Percentiles rank a stretch among this genome's conserved stretches.
phyloP scores from a whole-genome alignment of 1,140 invertebrate species.

The Mercenaria mercenaria region DNA sequence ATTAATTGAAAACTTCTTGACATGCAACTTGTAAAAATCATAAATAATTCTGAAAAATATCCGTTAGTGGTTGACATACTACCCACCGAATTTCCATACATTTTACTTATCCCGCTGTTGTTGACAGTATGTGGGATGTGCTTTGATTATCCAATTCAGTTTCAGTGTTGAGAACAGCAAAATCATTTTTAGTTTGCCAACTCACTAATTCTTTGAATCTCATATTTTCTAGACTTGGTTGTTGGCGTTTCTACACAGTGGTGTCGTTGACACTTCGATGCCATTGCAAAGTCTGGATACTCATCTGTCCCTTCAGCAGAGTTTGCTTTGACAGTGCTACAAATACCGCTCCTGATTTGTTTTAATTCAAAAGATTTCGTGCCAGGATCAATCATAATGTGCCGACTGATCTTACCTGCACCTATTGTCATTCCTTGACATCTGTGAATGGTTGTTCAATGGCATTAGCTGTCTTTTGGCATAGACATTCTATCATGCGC shows the following conservation, averaged over 20 bases:
- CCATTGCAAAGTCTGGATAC: conserved; percentile 53
- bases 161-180: no score
- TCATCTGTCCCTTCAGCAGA: no score
- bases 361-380: conserved; percentile 58
- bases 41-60: no score
- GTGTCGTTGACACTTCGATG: conserved; percentile 31
- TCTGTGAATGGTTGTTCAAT: conserved; percentile 65
- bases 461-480: conserved; percentile 65
- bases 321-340: neutral
- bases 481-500: conserved; percentile 51
- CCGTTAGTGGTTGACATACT: no score
- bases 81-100: no score
- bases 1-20: no score
- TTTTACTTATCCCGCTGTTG: no score
- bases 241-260: neutral
- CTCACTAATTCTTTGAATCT: no score
- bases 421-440: conserved; percentile 75
- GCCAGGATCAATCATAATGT: conserved; percentile 70
- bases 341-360: neutral
- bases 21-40: no score
- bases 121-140: no score
- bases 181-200: no score
- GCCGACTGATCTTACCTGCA: conserved; percentile 35
- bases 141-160: no score
- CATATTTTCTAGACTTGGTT: neutral